Conservation (phyloP, 2,888 invertebrate genomes). For the Nomada goodeniana region DNA sequence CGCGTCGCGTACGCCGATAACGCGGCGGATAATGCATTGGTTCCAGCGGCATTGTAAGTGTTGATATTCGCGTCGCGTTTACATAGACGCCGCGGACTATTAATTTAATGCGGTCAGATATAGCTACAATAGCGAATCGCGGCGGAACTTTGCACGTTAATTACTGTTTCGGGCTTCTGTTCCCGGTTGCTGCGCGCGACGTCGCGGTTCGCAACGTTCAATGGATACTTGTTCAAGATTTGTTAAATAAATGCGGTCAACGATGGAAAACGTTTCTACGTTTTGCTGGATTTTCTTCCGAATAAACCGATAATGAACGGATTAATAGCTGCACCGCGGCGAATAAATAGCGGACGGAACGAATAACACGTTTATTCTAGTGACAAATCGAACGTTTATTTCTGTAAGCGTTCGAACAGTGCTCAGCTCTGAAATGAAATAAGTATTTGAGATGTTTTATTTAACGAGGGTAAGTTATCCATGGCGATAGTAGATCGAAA, state of each 20-base stretch:
- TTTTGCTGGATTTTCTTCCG: no score
- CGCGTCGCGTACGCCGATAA: slow-evolving; percentile 35
- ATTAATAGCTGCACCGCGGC: no score
- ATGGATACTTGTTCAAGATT: not conserved
- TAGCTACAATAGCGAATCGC: slow-evolving; percentile 50
- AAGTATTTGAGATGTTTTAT: no score
- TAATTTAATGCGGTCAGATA: slow-evolving; percentile 61
- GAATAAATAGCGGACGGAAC: no score
- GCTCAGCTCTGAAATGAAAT: not conserved
- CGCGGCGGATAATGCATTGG: slow-evolving; percentile 51
- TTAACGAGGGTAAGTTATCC: no score
- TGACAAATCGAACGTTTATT: no score
- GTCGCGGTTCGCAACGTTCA: not conserved
- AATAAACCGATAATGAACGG: no score
- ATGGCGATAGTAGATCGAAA: no score
- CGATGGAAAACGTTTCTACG: no score
- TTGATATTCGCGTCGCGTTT: slow-evolving; percentile 59
- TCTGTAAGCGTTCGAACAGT: no score
- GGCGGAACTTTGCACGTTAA: slow-evolving; percentile 53
- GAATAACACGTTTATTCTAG: no score
- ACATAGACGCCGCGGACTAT: slow-evolving; percentile 55
- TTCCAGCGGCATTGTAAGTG: slow-evolving; percentile 54
- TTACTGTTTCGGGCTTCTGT: slow-evolving; percentile 38
- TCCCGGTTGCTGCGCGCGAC: not conserved
- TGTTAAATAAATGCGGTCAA: not conserved